phyloP scores from a whole-genome alignment of 2,113 vertebrate species.

The Rhinichthys klamathensis region DNA sequence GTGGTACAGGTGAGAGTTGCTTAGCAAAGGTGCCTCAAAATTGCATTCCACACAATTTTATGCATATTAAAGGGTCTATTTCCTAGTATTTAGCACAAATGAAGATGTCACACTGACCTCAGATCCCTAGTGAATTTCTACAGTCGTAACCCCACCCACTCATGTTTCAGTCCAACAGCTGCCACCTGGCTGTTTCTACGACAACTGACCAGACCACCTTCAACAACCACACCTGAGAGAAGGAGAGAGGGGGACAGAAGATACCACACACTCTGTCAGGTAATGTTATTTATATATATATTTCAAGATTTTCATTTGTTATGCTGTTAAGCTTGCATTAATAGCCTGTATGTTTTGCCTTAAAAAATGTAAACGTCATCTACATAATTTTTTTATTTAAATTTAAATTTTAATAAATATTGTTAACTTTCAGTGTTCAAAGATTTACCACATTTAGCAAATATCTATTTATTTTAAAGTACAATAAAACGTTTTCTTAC shows the following conservation, averaged over 20 bases:
- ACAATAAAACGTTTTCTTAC: background rate
- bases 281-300: constrained; percentile 39
- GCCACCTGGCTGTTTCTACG: constrained; percentile 54
- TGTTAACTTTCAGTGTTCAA: background rate
- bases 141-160: constrained; percentile 65
- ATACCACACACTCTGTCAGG: constrained; percentile 55
- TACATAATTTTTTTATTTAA: background rate
- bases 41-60: background rate
- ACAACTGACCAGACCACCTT: constrained; percentile 40
- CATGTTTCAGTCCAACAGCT: constrained; percentile 71
- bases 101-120: constrained; percentile 26
- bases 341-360: background rate
- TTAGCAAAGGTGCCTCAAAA: background rate
- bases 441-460: background rate
- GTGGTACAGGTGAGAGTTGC: background rate
- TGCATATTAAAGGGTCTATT: background rate
- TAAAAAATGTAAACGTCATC: too few relatives aligned
- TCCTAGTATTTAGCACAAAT: background rate
- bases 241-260: constrained; percentile 13
- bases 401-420: background rate
- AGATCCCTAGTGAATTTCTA: constrained; percentile 59
- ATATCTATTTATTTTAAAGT: background rate
- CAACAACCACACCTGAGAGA: constrained; percentile 47
- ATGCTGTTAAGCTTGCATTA: background rate
- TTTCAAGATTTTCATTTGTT: background rate